Evolutionary conservation across 2,797 vertebrate species (phyloP), one percentile per base, ranked within the genome.

Genomic region (Mycteria americana): DNA sequence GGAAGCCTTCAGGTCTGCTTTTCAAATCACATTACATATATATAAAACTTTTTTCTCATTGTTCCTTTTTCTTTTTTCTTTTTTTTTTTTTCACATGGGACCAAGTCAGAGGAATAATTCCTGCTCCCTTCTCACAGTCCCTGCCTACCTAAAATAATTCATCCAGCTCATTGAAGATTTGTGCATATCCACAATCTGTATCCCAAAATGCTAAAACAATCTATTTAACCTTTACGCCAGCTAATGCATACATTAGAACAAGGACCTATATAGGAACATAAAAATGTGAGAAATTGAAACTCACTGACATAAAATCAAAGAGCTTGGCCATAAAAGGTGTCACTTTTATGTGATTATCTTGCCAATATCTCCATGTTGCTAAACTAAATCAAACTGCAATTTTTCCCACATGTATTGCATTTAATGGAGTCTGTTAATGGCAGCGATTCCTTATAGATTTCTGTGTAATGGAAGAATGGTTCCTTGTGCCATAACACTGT

Each of bases 251-350:
- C 96, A 97, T 98, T 98, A 98, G 92, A 95, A 92, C 74, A 94
- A 92, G 78, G 88, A 95, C 98, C 97, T 97, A 97, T 97, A 97
- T 94, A 88, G 91, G 97, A 95, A 96, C 98, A 97, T 98, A 98
- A 98, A 98, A 98, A 97, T 80, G 94, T 96, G 97, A 94, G 97
- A 95, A 98, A 98, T 96, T 97, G 97, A 98, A 98, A 97, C 96
- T 97, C 92, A 46, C 97, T 97, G 97, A 98, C 98, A 98, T 98
- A 98, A 98, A 98, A 98, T 98, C 98, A 98, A 98, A 98, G 96
- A 97, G 95, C 96, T 97, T 74, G 91, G 97, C 96, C 96, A 96
- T 98, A 98, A 98, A 98, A 97, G 96, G 97, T 98, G 98, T 98
- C 96, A 86, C 96, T 98, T 98, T 98, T 98, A 98, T 98, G 98